Percentiles rank a stretch among this genome's conserved stretches.
These are phyloP conservation scores for Psophia crepitans DNA, from an alignment of 2,113 vertebrate species.

Conservation along the genomic window DNA sequence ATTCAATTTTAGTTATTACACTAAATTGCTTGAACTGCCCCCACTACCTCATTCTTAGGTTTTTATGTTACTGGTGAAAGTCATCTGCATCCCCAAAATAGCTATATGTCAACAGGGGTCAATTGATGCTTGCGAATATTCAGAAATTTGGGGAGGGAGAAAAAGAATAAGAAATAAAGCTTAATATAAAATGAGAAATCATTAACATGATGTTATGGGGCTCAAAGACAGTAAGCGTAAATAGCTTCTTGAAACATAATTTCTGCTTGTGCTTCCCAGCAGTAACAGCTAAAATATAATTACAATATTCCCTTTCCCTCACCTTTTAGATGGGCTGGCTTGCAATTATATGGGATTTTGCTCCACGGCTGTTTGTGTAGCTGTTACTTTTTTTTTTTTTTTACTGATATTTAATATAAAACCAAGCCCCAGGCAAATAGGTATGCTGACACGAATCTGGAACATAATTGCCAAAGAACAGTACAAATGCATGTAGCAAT, in stretches of 20 bases:
- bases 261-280: neutral
- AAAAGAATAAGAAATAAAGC: neutral
- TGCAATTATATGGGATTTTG: constrained; percentile 43
- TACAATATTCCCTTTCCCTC: neutral
- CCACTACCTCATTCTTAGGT: neutral
- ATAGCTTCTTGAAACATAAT: neutral
- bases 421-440: constrained; percentile 25
- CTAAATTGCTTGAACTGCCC: neutral
- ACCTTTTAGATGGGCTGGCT: neutral
- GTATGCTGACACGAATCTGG: constrained; percentile 46
- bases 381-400: constrained; percentile 41
- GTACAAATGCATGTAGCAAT: constrained; percentile 70
- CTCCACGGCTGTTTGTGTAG: constrained; percentile 13
- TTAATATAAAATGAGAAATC: neutral
- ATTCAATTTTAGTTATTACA: neutral
- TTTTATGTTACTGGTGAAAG: neutral
- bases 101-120: neutral
- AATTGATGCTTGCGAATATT: neutral
- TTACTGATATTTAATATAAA: constrained; percentile 71
- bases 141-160: neutral
- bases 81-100: neutral
- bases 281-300: constrained; percentile 39
- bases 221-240: neutral
- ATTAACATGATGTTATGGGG: neutral
- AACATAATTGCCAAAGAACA: constrained; percentile 62